Evolutionary conservation across 2,888 invertebrate genomes (phyloP).

Genomic region (Eulithis testata): DNA sequence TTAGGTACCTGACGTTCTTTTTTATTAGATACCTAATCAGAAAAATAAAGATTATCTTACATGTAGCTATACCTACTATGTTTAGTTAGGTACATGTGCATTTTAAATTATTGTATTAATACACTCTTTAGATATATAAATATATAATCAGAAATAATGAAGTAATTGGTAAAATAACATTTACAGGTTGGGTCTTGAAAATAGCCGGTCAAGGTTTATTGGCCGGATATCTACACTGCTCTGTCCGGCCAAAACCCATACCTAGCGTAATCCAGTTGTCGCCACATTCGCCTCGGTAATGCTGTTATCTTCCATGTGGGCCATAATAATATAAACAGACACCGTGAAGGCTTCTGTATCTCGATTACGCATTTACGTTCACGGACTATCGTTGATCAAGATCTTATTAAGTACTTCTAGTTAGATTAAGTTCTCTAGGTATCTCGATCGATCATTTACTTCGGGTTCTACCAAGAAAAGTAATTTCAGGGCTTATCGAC

Average conservation of each 20-base stretch:
- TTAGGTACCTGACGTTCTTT: too few relatives aligned
- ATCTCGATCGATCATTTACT: not conserved
- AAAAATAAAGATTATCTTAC: too few relatives aligned
- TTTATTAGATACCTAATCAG: too few relatives aligned
- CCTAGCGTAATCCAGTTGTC: slow-evolving; percentile 63
- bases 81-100: too few relatives aligned
- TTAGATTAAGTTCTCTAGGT: slow-evolving; percentile 35
- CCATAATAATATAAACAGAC: slow-evolving; percentile 44
- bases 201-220: not conserved
- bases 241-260: not conserved
- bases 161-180: too few relatives aligned
- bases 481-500: not conserved
- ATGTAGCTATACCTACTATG: too few relatives aligned
- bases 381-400: slow-evolving; percentile 13
- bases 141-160: too few relatives aligned
- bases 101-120: too few relatives aligned
- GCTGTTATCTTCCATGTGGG: slow-evolving; percentile 57
- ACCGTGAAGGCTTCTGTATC: slow-evolving; percentile 50
- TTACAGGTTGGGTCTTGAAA: not conserved
- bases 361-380: slow-evolving; percentile 39
- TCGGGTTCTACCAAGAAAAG: not conserved
- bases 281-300: slow-evolving; percentile 60
- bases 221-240: not conserved
- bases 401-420: slow-evolving; percentile 22
- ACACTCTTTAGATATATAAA: too few relatives aligned